Evolutionary conservation across 2,888 invertebrate genomes (phyloP).

Genomic region (Acronicta leporina): DNA sequence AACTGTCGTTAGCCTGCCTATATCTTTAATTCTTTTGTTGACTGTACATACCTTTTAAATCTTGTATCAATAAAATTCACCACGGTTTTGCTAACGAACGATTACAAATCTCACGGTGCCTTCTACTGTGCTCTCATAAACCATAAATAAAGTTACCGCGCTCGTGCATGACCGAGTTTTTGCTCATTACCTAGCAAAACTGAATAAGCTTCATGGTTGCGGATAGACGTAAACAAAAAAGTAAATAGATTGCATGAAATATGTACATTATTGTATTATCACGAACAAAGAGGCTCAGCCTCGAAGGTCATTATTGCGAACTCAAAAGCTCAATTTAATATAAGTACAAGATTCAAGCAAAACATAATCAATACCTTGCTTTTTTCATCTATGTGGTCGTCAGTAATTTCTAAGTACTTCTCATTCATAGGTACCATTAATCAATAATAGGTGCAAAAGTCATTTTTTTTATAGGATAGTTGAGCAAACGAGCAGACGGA

Average conservation of each 20-base stretch:
- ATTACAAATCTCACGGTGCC: constrained; percentile 56
- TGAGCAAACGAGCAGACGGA: too few species aligned
- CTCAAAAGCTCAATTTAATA: constrained; percentile 51
- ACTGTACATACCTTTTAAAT: constrained; percentile 19
- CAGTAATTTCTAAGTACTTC: too few species aligned
- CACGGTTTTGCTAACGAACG: constrained; percentile 43
- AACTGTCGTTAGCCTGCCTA: too few species aligned
- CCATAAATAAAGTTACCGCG: constrained; percentile 60
- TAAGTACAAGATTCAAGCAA: constrained; percentile 34
- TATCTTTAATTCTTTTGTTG: background rate
- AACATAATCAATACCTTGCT: too few species aligned
- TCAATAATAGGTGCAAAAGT: too few species aligned
- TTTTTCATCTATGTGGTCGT: too few species aligned
- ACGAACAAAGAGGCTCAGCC: constrained; percentile 60
- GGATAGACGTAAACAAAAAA: constrained; percentile 62
- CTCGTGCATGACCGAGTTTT: constrained; percentile 67
- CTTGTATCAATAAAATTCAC: constrained; percentile 51
- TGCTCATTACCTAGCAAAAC: constrained; percentile 68
- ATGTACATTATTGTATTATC: constrained; percentile 64
- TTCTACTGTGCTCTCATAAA: constrained; percentile 48
- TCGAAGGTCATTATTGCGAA: constrained; percentile 57
- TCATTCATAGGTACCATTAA: too few species aligned
- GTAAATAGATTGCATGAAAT: constrained; percentile 66
- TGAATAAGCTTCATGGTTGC: constrained; percentile 58
- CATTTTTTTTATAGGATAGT: too few species aligned